These are phyloP conservation scores for Aphaenogaster ashmeadi DNA, from an alignment of 1,140 invertebrate species.

Conservation along the genomic window DNA sequence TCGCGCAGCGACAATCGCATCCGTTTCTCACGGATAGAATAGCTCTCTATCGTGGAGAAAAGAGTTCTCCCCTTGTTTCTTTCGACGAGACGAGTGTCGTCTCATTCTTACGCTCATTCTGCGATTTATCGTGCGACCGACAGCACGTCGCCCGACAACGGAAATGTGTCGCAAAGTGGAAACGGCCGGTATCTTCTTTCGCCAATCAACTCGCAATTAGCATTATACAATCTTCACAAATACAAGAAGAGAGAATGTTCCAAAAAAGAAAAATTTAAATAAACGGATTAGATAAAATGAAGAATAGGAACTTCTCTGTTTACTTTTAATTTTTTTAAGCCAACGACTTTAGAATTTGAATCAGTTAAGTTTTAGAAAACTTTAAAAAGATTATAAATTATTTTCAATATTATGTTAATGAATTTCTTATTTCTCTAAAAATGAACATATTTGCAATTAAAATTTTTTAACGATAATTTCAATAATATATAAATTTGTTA, in stretches of 20 bases:
- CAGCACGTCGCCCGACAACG: conserved; percentile 25
- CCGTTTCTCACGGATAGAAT: conserved; percentile 68
- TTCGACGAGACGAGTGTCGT: conserved; percentile 29
- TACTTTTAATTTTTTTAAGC: background rate
- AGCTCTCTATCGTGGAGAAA: conserved; percentile 22
- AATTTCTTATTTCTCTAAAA: background rate
- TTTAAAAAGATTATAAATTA: background rate
- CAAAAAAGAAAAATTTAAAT: background rate
- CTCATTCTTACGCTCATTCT: conserved; percentile 49
- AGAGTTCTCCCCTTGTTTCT: conserved; percentile 31
- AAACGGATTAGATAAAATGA: background rate
- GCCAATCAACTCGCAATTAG: conserved; percentile 31
- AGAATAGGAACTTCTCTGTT: background rate
- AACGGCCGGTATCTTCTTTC: conserved; percentile 1
- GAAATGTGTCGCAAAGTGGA: conserved; percentile 32
- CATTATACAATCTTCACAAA: background rate
- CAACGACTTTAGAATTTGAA: background rate
- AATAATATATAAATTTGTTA: background rate
- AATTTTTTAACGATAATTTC: background rate
- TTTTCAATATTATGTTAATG: background rate
- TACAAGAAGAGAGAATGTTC: background rate
- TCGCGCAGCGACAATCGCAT: conserved; percentile 44
- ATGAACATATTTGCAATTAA: background rate
- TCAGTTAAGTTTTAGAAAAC: background rate
- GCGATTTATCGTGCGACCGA: conserved; percentile 63